Conservation (phyloP, 2,113 vertebrate species). For the Vidua macroura region DNA sequence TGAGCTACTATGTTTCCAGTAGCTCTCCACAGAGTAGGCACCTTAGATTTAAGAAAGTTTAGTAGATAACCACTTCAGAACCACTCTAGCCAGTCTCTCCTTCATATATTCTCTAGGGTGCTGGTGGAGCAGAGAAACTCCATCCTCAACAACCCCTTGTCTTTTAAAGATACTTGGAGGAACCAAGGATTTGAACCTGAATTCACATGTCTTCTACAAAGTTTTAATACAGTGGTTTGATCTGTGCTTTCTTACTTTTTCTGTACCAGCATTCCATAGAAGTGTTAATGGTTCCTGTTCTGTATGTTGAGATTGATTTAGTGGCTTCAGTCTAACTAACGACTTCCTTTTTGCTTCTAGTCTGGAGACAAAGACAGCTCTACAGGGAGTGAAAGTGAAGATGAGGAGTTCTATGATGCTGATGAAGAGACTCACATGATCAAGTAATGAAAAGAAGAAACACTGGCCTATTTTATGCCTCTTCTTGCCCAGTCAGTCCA, state of each 20-base stretch:
- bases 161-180: neutral
- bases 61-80: neutral
- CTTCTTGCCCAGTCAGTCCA: neutral
- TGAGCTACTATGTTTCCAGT: neutral
- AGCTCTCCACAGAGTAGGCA: neutral
- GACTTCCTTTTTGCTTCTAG: constrained; percentile 30
- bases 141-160: neutral
- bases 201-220: neutral
- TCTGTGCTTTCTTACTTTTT: neutral
- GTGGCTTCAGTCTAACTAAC: neutral
- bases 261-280: neutral
- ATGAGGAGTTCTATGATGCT: constrained; percentile 77
- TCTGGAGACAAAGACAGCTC: constrained; percentile 56
- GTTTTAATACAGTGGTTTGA: neutral
- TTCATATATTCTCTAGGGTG: neutral
- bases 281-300: neutral
- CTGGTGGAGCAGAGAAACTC: neutral
- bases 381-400: constrained; percentile 68
- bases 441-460: constrained; percentile 59
- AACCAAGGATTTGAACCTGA: neutral
- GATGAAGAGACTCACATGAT: constrained; percentile 80
- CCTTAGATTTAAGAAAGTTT: neutral
- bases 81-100: neutral
- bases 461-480: neutral
- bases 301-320: neutral